phyloP scores from a whole-genome alignment of 1,140 invertebrate genomes.

The Sarcophaga peregrina region DNA sequence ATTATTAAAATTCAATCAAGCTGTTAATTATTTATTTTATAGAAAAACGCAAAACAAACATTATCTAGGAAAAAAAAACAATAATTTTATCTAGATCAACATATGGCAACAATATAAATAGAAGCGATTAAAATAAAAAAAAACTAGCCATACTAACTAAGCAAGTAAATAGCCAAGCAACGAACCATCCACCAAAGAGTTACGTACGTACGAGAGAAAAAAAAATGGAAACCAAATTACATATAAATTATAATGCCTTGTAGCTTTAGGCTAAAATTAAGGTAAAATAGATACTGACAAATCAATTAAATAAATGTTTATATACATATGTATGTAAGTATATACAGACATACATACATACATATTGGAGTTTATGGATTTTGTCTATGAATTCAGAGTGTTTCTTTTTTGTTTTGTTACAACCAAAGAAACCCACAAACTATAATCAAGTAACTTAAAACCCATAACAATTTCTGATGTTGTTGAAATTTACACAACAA shows the following conservation, averaged over 20 bases:
- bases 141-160: not conserved
- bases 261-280: constrained; percentile 21
- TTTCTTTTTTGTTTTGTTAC: not conserved
- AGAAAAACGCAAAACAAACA: not conserved
- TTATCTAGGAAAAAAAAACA: not conserved
- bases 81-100: constrained; percentile 17
- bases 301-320: constrained; percentile 27
- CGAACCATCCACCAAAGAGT: too few species aligned
- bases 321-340: not conserved
- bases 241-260: constrained; percentile 20
- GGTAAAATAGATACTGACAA: constrained; percentile 27
- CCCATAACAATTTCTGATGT: constrained; percentile 10
- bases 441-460: constrained; percentile 27
- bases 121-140: too few species aligned
- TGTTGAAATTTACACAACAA: constrained; percentile 1
- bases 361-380: not conserved
- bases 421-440: not conserved
- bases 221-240: not conserved
- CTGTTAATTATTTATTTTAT: not conserved
- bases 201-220: too few species aligned
- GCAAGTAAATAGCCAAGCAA: too few species aligned
- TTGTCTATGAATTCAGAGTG: not conserved
- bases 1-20: constrained; percentile 25
- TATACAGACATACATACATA: too few species aligned
- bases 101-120: not conserved